Conservation (phyloP, 2,888 invertebrate species). For the Scaptomyza parva region DNA sequence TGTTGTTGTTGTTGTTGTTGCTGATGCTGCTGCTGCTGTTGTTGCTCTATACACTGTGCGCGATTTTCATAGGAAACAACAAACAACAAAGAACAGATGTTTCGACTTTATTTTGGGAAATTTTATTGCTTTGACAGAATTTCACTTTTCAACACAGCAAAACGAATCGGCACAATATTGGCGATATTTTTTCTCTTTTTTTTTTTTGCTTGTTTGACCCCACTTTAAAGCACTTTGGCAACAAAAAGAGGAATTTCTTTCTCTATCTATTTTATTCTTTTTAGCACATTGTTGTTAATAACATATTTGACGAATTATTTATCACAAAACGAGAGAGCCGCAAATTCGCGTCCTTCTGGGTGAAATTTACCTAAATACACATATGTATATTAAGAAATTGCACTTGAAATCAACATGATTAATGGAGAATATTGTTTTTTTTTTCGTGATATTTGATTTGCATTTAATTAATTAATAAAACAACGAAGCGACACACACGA, state of each 20-base stretch:
- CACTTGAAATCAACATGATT: constrained; percentile 12
- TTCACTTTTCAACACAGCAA: constrained; percentile 61
- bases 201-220: constrained; percentile 26
- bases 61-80: constrained; percentile 40
- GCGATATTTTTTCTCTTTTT: neutral
- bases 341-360: constrained; percentile 15
- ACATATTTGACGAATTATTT: constrained; percentile 11
- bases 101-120: constrained; percentile 80
- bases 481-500: constrained; percentile 3
- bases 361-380: neutral
- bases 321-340: constrained; percentile 8
- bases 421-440: constrained; percentile 4
- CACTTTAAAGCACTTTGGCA: constrained; percentile 39
- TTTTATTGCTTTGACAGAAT: constrained; percentile 74
- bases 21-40: constrained; percentile 27
- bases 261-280: constrained; percentile 11
- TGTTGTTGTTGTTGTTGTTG: constrained; percentile 16
- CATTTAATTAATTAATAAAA: constrained; percentile 10
- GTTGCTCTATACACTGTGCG: constrained; percentile 50
- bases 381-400: constrained; percentile 8
- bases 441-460: constrained; percentile 6
- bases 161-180: constrained; percentile 12
- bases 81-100: constrained; percentile 74
- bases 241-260: constrained; percentile 15
- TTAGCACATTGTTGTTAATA: constrained; percentile 39